Evolutionary conservation across 2,888 invertebrate genomes (phyloP).

Genomic region (Parasteatoda lunata): DNA sequence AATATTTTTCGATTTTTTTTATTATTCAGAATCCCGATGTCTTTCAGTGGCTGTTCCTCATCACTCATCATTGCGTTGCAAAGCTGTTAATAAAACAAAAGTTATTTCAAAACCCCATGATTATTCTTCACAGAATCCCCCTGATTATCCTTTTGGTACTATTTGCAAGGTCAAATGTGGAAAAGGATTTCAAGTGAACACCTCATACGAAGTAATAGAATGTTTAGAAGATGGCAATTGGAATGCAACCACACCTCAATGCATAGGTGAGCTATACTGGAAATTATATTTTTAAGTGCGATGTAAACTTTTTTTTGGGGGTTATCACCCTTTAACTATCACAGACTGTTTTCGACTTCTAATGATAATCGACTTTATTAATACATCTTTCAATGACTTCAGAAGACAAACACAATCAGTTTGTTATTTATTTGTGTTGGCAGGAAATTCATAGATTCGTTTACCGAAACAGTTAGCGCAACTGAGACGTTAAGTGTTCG

Average conservation of each 20-base stretch:
- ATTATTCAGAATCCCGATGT: constrained; percentile 18
- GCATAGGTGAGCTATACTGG: constrained; percentile 13
- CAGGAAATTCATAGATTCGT: no score
- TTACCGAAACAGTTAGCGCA: no score
- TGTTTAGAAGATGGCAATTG: constrained; percentile 32
- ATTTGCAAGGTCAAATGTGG: constrained; percentile 23
- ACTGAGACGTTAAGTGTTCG: no score
- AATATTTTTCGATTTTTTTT: neutral
- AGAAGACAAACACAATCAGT: no score
- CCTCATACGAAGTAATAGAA: neutral
- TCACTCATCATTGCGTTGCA: constrained; percentile 8
- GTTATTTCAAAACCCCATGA: neutral
- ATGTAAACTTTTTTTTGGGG: neutral
- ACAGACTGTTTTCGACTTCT: no score
- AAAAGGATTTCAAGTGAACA: constrained; percentile 9
- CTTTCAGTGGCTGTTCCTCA: constrained; percentile 19
- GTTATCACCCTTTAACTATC: neutral
- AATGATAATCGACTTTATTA: no score
- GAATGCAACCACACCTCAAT: constrained; percentile 20
- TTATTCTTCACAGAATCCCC: neutral
- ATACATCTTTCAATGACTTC: no score
- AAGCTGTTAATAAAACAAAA: neutral
- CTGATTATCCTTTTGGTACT: constrained; percentile 18
- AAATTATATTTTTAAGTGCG: neutral
- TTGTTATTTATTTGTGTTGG: no score